Conservation (phyloP, 2,888 invertebrate genomes). For the Julus scanicus region DNA sequence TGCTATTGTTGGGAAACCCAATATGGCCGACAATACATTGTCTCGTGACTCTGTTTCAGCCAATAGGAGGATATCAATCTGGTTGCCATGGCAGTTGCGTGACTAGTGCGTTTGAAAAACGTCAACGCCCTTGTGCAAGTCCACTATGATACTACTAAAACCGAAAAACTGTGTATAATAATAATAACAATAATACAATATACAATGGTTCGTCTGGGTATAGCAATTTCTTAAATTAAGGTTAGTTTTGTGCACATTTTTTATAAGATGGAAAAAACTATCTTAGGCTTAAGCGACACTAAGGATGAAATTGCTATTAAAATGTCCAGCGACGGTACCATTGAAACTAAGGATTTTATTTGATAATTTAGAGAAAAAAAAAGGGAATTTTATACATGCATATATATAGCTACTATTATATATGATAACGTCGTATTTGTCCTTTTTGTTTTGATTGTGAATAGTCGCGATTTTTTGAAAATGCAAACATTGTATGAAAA, state of each 20-base stretch:
- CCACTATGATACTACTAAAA: neutral
- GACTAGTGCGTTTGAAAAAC: neutral
- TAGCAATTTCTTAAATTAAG: neutral
- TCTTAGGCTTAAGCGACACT: neutral
- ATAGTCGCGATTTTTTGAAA: neutral
- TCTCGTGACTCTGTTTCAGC: conserved; percentile 7
- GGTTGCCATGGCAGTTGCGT: conserved; percentile 21
- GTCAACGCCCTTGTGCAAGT: conserved; percentile 14
- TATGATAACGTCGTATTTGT: neutral
- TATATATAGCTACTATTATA: conserved; percentile 16
- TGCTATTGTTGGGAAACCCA: neutral
- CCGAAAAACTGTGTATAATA: neutral
- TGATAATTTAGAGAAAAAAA: conserved; percentile 19
- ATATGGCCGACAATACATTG: neutral
- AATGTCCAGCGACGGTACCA: neutral
- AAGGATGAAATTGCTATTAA: neutral
- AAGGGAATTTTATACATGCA: neutral
- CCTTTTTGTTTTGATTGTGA: neutral
- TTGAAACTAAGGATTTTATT: conserved; percentile 11
- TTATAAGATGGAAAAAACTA: neutral
- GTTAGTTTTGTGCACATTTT: neutral
- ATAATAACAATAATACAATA: neutral
- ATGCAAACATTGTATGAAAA: neutral
- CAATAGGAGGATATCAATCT: conserved; percentile 11
- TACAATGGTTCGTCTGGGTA: conserved; percentile 2